Base-by-base conservation (phyloP, 2,113 vertebrate species). In the Elephas maximus region DNA sequence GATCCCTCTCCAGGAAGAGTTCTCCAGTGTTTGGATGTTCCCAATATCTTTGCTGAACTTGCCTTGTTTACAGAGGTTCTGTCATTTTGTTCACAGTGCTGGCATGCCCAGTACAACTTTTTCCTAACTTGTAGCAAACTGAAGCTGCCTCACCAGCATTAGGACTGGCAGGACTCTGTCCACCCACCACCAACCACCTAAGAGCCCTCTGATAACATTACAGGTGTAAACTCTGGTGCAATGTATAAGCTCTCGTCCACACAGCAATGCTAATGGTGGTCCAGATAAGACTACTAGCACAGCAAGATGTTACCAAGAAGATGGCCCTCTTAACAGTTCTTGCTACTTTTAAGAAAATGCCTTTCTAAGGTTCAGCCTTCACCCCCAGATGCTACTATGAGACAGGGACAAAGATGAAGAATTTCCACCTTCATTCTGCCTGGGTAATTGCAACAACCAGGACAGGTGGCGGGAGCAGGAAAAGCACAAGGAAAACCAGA, bases 111-210 rank as follows among this genome's bases (percentile, higher is more conserved):
- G 24, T 33, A 33, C 0, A 69, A 69, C 26, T 65, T 80, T 28
- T n/a, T 26, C 8, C 33, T 95, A 87, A 28, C 14, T 3, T 9
- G 67, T 71, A 86, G 57, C 41, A 67, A 76, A 67, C 77, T 73
- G 33, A 83, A 95, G 76, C 69, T 93, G 69, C 23, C 71, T 90
- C 28, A 63, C n/a, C 53, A 88, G 69, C 82, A 67, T 45, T 86
- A 51, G 67, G 37, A n/a, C 8, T 85, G 48, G 28, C 53, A 74
- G 71, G 37, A 73, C 48, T 60, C 78, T 79, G 63, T 41, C 26
- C 41, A 84, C 20, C 65, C 65, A 57, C 23, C 30, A 78, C 53
- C 18, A 80, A 78, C 53, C 18, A 80, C 88, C 44, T 10, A 9
- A 1, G 1, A 77, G 53, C 65, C 69, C 51, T 53, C 30, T 48